Evolutionary conservation across 2,113 vertebrate genomes (phyloP).

Genomic region (Eleginops maclovinus): DNA sequence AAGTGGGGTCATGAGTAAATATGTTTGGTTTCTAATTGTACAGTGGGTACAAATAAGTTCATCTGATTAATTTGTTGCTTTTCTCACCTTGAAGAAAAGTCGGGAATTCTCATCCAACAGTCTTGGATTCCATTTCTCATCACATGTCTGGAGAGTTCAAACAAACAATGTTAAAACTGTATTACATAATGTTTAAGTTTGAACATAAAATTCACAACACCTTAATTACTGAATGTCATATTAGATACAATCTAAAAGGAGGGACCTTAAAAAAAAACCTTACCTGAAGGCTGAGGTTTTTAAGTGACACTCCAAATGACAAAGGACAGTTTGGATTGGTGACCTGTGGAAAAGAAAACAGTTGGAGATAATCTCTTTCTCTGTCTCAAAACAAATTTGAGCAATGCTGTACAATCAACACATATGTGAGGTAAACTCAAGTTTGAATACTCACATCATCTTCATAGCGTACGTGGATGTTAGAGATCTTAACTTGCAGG

Average conservation of each 20-base stretch:
- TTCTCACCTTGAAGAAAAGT: constrained; percentile 93
- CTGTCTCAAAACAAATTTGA: neutral
- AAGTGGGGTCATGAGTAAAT: neutral
- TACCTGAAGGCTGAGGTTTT: constrained; percentile 98
- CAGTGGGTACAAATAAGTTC: too few relatives aligned
- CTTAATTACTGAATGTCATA: neutral
- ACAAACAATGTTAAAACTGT: neutral
- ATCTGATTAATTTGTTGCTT: neutral
- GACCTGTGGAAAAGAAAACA: constrained; percentile 82
- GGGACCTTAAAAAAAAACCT: constrained; percentile 10
- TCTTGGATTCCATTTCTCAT: constrained; percentile 94
- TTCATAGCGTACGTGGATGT: constrained; percentile 96
- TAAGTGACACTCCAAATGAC: constrained; percentile 95
- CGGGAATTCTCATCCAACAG: constrained; percentile 93
- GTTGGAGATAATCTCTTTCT: neutral
- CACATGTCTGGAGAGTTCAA: constrained; percentile 88
- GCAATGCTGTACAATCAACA: neutral
- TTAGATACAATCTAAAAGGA: neutral
- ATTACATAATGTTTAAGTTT: neutral
- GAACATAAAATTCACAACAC: neutral
- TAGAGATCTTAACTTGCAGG: constrained; percentile 97
- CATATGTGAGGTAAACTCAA: neutral
- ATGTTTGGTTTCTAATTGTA: neutral
- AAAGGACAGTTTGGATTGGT: constrained; percentile 92
- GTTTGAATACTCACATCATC: constrained; percentile 92